Evolutionary conservation across 2,797 vertebrate genomes (phyloP), one percentile per base, ranked within the genome.

Genomic region (Myripristis jacobus): DNA sequence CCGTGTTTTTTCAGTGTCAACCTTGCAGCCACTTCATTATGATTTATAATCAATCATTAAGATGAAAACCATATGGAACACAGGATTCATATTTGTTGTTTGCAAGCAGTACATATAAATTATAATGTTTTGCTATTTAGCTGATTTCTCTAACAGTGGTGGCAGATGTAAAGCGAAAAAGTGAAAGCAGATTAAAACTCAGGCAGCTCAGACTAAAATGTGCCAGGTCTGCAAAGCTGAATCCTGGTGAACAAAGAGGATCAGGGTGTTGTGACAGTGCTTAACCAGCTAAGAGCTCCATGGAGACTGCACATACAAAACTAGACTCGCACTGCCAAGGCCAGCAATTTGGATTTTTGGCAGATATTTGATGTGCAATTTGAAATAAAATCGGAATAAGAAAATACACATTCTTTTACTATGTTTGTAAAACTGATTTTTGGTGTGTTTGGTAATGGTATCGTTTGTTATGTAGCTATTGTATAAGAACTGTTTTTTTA

Each of bases 201-300:
- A 73, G 70, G 70, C 50, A 1, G 38, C 36, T 9, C 38, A 0
- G 53, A 54, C 24, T 57, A 38, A 82, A 84, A 75, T 82, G 43
- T 83, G 73, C 57, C 65, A 66, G 10, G 47, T 84, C 56, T 73
- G 75, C 76, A 74, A 70, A 80, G 73, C 67, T 24, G 68, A 56
- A 71, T 73, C 25, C 36, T 51, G 21, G 59, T 73, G 79, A 53
- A 87, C 81, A 75, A 83, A 84, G 80, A 73, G 78, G 74, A 77
- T 91, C 68, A 79, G 46, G 51, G 44, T 57, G 65, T 69, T 84
- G 70, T 75, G 66, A 64, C 44, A 66, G 60, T 57, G 50, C 31
- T 67, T 48, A n/a, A 25, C 38, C 10, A 46, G 38, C 22, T 59
- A 34, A 58, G 59, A 58, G 51, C 56, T 66, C 13, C 44, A 66